A percentile compares a stretch with the other conserved stretches of the same genome.
phyloP scores from a whole-genome alignment of 2,888 invertebrate genomes.

The Pyrocoelia pectoralis region DNA sequence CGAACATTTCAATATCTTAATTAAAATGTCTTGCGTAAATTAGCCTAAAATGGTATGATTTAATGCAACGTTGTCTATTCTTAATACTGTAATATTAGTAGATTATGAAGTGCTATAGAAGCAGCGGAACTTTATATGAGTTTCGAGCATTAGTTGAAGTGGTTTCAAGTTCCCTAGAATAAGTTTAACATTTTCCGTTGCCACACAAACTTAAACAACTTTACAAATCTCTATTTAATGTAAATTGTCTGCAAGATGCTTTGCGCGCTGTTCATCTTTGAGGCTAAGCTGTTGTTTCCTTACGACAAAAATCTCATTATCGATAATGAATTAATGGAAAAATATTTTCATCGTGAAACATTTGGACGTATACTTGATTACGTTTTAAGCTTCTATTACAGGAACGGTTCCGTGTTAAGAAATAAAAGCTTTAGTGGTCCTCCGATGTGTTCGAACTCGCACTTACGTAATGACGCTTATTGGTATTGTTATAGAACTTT shows the following conservation, averaged over 20 bases:
- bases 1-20: neutral
- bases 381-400: slow-evolving; percentile 39
- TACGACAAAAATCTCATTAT: neutral
- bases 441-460: slow-evolving; percentile 46
- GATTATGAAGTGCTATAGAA: slow-evolving; percentile 24
- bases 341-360: slow-evolving; percentile 44
- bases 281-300: neutral
- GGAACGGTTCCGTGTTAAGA: slow-evolving; percentile 37
- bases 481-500: slow-evolving; percentile 44
- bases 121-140: slow-evolving; percentile 22
- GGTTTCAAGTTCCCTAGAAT: slow-evolving; percentile 24
- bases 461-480: slow-evolving; percentile 50
- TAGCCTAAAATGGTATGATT: neutral
- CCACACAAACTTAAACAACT: slow-evolving; percentile 27
- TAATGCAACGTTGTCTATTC: neutral
- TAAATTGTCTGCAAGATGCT: slow-evolving; percentile 26
- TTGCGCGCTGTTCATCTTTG: neutral
- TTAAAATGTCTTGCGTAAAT: neutral
- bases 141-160: slow-evolving; percentile 31
- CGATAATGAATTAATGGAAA: slow-evolving; percentile 6
- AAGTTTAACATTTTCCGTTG: slow-evolving; percentile 26
- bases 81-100: neutral
- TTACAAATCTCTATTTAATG: slow-evolving; percentile 26
- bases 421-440: slow-evolving; percentile 47
- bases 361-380: slow-evolving; percentile 49